phyloP scores from a whole-genome alignment of 2,113 vertebrate species.

The Aix galericulata region DNA sequence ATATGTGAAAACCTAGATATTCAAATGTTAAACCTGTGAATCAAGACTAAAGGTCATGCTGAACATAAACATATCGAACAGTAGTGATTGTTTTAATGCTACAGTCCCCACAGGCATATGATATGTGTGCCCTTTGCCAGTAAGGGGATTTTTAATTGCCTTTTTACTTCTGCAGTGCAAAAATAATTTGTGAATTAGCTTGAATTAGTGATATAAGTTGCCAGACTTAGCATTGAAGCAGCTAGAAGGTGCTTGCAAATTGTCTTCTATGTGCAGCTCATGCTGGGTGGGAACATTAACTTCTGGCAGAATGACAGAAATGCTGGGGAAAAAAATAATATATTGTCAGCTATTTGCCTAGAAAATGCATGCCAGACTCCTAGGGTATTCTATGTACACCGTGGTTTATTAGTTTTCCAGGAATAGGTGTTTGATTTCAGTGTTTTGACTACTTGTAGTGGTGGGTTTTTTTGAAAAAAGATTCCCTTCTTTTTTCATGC shows the following conservation, averaged over 20 bases:
- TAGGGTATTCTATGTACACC: neutral
- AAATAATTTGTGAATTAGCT: neutral
- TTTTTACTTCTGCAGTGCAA: neutral
- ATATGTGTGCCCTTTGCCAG: neutral
- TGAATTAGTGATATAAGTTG: neutral
- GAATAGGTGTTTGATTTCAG: neutral
- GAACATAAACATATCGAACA: neutral
- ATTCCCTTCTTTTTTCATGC: neutral
- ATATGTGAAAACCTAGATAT: neutral
- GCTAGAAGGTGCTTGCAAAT: neutral
- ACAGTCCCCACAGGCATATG: neutral
- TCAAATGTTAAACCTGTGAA: neutral
- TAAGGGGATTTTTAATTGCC: neutral
- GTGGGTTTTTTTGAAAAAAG: neutral
- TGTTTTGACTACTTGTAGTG: neutral
- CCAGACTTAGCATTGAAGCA: neutral
- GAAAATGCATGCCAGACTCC: neutral
- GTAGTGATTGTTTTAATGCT: neutral
- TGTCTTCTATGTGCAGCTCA: neutral
- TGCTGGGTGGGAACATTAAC: neutral
- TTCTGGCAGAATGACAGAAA: neutral
- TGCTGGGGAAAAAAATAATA: neutral
- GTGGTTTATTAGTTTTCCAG: neutral
- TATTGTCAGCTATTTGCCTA: constrained; percentile 2
- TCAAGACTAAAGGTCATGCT: neutral